Conservation (phyloP, 2,888 invertebrate species). For the Polymixis lichenea region DNA sequence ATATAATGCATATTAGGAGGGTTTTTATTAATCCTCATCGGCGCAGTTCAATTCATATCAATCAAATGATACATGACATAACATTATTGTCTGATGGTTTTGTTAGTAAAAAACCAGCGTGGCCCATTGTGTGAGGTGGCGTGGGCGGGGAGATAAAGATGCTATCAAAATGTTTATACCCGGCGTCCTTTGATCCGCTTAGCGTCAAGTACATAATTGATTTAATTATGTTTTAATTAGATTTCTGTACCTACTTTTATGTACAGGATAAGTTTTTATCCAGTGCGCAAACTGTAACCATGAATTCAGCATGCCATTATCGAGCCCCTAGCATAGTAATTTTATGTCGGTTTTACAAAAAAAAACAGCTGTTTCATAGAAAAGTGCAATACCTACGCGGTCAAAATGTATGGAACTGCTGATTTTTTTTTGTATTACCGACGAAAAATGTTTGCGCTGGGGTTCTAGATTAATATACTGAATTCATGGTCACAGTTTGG, state of each 20-base stretch:
- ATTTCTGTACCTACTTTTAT: constrained; percentile 19
- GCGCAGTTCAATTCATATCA: constrained; percentile 79
- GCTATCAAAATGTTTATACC: constrained; percentile 80
- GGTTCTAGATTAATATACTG: too few species aligned
- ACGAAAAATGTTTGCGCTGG: too few species aligned
- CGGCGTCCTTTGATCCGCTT: constrained; percentile 79
- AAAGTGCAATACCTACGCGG: too few species aligned
- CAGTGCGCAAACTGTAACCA: too few species aligned
- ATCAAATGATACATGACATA: constrained; percentile 86
- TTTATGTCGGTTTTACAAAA: too few species aligned
- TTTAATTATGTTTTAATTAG: constrained; percentile 70
- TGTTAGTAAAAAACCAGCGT: constrained; percentile 73
- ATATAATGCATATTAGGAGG: constrained; percentile 58
- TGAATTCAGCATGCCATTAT: too few species aligned
- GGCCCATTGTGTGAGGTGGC: constrained; percentile 75
- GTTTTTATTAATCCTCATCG: constrained; percentile 68
- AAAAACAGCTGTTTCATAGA: too few species aligned
- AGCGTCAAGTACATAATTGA: constrained; percentile 67
- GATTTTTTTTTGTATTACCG: too few species aligned
- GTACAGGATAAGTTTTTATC: too few species aligned
- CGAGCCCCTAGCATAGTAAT: too few species aligned
- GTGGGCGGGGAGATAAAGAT: constrained; percentile 86
- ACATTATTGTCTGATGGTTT: constrained; percentile 83
- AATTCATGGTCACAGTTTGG: too few species aligned
- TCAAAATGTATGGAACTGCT: too few species aligned